phyloP scores from a whole-genome alignment of 2,113 vertebrate genomes.

The Calypte anna region DNA sequence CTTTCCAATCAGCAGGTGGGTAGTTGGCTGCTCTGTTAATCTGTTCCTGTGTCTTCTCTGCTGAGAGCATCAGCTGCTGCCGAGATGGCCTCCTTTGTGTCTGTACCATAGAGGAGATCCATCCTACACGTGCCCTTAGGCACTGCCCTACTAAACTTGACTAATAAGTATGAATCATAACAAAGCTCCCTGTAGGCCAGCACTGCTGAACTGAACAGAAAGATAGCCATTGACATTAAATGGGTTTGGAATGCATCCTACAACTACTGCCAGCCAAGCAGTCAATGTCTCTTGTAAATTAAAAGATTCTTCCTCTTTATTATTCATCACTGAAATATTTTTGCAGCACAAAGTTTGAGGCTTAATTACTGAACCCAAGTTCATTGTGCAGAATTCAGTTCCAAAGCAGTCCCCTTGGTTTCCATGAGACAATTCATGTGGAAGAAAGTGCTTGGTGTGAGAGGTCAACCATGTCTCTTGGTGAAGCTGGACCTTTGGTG shows the following conservation, averaged over 20 bases:
- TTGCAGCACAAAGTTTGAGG: not conserved
- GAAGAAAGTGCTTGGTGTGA: not conserved
- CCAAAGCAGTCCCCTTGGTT: not conserved
- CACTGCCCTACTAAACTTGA: not conserved
- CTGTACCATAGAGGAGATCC: not conserved
- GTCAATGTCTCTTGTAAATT: not conserved
- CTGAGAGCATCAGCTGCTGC: not conserved
- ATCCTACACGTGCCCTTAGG: not conserved
- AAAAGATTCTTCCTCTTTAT: slow-evolving; percentile 13
- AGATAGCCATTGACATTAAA: not conserved
- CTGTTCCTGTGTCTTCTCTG: not conserved
- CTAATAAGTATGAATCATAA: slow-evolving; percentile 16
- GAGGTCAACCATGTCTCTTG: not conserved
- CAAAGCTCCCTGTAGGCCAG: not conserved
- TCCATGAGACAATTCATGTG: not conserved
- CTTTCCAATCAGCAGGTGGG: not conserved
- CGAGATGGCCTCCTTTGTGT: not conserved
- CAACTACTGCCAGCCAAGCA: not conserved
- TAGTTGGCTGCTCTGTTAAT: not conserved
- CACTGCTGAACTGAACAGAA: not conserved
- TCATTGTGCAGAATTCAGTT: not conserved
- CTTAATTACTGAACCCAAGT: slow-evolving; percentile 22
- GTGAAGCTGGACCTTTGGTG: not conserved
- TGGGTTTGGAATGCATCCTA: slow-evolving; percentile 24
- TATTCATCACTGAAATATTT: not conserved